phyloP scores from a whole-genome alignment of 1,140 invertebrate genomes.

The Rhynchophorus ferrugineus region DNA sequence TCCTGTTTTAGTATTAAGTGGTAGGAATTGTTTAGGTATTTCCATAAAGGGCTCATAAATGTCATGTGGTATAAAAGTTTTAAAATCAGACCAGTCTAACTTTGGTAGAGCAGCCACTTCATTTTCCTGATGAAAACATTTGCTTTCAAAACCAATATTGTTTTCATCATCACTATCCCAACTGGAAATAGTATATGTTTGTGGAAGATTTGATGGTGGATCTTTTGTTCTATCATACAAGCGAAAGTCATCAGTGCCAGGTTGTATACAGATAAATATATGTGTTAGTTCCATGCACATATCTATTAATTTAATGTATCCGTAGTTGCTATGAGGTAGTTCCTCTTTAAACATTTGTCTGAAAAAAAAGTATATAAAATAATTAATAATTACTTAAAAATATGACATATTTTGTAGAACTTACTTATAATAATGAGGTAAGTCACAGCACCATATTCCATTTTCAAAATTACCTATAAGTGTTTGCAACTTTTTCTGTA shows the following conservation, averaged over 20 bases:
- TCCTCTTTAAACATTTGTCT: conserved; percentile 18
- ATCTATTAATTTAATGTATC: conserved; percentile 20
- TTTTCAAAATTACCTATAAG: conserved; percentile 18
- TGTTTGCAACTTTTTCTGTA: conserved; percentile 18
- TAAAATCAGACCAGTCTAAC: conserved; percentile 17
- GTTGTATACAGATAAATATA: conserved; percentile 21
- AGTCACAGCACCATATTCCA: conserved; percentile 21
- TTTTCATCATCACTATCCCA: conserved; percentile 1
- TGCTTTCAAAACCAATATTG: not conserved
- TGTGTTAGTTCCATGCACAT: conserved; percentile 18
- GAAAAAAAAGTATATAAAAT: not conserved
- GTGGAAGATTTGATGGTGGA: conserved; percentile 12
- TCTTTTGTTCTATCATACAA: conserved; percentile 22
- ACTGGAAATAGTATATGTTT: conserved; percentile 21
- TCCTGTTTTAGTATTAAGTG: conserved; percentile 6
- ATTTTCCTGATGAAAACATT: not conserved
- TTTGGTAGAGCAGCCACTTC: conserved; percentile 8
- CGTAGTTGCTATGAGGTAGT: conserved; percentile 9
- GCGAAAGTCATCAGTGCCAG: conserved; percentile 20
- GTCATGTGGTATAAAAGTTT: conserved; percentile 14
- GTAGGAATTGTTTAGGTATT: conserved; percentile 25
- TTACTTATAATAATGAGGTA: conserved; percentile 21
- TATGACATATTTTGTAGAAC: too few species aligned
- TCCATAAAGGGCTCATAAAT: conserved; percentile 16
- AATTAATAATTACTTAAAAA: too few species aligned